These are phyloP conservation scores for Pristionchus japonicus DNA, from an alignment of 2,888 invertebrate genomes.

Conservation along the genomic window DNA sequence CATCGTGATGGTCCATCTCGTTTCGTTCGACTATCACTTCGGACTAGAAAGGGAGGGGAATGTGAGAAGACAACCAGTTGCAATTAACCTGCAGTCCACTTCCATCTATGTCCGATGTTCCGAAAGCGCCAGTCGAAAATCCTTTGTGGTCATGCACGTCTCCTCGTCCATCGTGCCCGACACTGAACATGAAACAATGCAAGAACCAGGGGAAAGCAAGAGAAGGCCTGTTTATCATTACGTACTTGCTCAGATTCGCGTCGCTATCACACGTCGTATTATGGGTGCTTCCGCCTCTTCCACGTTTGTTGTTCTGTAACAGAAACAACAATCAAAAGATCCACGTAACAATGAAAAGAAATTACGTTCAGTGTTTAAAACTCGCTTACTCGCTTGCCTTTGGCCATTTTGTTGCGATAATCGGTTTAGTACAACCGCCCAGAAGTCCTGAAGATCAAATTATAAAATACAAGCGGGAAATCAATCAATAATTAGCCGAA, in stretches of 20 bases:
- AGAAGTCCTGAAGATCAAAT: not conserved
- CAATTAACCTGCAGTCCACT: conserved; percentile 3
- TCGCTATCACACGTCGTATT: conserved; percentile 1
- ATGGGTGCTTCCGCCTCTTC: not conserved
- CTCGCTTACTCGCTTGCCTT: not conserved
- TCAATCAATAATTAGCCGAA: not conserved
- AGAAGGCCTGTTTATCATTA: too few species aligned
- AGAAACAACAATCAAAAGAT: not conserved
- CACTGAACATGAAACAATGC: too few species aligned
- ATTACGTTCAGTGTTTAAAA: not conserved
- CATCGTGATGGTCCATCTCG: not conserved
- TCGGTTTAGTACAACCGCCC: not conserved
- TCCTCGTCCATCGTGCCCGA: not conserved
- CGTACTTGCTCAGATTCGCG: not conserved
- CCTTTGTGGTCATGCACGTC: not conserved
- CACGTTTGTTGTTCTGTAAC: not conserved
- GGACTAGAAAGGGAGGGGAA: too few species aligned
- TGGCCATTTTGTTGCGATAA: not conserved
- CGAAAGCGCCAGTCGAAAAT: conserved; percentile 39
- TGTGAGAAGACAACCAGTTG: too few species aligned
- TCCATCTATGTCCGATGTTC: conserved; percentile 32
- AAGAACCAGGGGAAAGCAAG: too few species aligned
- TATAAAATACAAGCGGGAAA: not conserved
- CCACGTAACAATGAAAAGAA: not conserved
- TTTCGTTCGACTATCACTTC: not conserved